Percentiles rank a stretch among this genome's conserved stretches.
Evolutionary conservation across 2,113 vertebrate genomes (phyloP).

Genomic region (Pygathrix nemaeus): DNA sequence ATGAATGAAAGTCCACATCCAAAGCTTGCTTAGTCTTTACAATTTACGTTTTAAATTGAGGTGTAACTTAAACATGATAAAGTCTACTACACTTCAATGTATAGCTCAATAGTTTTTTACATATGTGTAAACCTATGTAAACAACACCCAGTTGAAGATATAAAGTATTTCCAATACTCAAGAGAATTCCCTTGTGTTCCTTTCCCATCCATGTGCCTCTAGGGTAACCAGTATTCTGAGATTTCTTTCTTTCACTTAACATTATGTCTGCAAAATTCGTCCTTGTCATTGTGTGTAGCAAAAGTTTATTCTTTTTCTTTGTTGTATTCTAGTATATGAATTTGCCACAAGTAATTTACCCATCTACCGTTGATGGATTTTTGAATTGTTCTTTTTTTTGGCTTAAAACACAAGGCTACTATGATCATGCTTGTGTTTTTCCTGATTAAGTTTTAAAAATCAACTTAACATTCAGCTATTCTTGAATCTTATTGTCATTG

Average conservation of each 20-base stretch:
- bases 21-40: neutral
- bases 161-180: neutral
- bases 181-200: neutral
- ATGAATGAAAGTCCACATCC: neutral
- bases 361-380: neutral
- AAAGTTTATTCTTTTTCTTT: neutral
- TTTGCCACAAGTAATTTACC: neutral
- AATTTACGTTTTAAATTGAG: neutral
- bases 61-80: neutral
- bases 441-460: neutral
- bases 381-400: neutral
- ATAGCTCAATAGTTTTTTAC: neutral
- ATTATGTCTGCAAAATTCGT: neutral
- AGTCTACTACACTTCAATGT: neutral
- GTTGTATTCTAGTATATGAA: neutral
- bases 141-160: neutral
- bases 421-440: neutral
- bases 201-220: neutral
- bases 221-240: neutral
- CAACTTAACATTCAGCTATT: neutral
- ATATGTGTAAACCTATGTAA: neutral
- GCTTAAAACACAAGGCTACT: neutral
- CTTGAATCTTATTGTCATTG: neutral
- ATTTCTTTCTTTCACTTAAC: neutral
- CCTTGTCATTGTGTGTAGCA: no score